Base-by-base conservation (phyloP, 2,888 invertebrate species). In the Folsomia manolachei region DNA sequence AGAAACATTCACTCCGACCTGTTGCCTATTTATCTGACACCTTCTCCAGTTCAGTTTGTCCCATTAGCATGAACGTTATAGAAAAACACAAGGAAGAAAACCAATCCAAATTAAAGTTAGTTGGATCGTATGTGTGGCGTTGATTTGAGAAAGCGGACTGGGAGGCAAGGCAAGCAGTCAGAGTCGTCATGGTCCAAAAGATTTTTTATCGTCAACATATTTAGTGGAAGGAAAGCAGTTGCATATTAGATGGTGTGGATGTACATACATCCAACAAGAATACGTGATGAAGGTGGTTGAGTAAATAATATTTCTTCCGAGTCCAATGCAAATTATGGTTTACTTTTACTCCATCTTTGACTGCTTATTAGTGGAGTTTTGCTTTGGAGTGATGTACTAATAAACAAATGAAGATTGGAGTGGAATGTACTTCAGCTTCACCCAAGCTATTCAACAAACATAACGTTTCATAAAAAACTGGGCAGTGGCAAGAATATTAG, bases 11-110 rank as follows among this genome's bases (percentile, higher is more conserved):
- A 23, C 24, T 26, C 21, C n/a, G 52, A 66, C 66, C 66, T 66
- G 66, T 52, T 66, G 66, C 52, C 66, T 52, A 64, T 27, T n/a
- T n/a, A 39, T 39, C 66, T 66, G 66, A 66, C 66, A 66, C 66
- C 66, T 51, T 64, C 66, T 19, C 39, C 39, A 39, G 39, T 9
- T 39, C 4, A 39, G 39, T 39, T 39, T 39, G 39, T 39, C 39
- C 39, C 39, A 39, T 39, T 39, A 39, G 39, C 39, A 39, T 14
- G 39, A 14, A 14, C 4, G 4, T 39, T 39, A 39, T 14, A 39
- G 39, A 39, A 39, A 39, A 39, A 4, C 39, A 39, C 7, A 14
- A 39, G 39, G 39, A 14, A 39, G 39, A 39, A 4, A 39, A 39
- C 39, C 39, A 39, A n/a, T n/a, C n/a, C n/a, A n/a, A n/a, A n/a